Evolutionary conservation across 2,113 vertebrate species (phyloP).

Genomic region (Neolamprologus sp.): DNA sequence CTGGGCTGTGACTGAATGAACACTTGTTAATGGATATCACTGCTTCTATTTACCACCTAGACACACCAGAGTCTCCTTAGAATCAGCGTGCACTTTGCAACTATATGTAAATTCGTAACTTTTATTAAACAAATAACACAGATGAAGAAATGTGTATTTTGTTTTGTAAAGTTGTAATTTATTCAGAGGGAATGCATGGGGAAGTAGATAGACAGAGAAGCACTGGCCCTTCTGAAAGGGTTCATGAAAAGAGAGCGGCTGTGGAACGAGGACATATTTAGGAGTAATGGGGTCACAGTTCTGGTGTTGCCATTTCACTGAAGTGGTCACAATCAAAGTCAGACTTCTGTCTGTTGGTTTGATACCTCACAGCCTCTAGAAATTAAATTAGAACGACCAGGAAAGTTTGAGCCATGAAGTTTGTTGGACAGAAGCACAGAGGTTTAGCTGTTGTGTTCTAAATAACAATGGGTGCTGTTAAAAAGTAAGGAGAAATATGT

Average conservation of each 20-base stretch:
- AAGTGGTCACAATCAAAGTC: not conserved
- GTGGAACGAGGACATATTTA: not conserved
- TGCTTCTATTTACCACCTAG: slow-evolving; percentile 18
- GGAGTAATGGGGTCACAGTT: not conserved
- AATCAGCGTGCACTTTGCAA: slow-evolving; percentile 29
- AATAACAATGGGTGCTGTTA: not conserved
- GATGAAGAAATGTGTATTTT: slow-evolving; percentile 38
- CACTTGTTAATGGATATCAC: slow-evolving; percentile 26
- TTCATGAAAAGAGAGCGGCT: slow-evolving; percentile 28
- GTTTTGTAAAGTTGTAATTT: slow-evolving; percentile 31
- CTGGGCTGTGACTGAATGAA: slow-evolving; percentile 34
- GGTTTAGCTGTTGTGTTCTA: not conserved
- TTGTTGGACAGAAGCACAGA: not conserved
- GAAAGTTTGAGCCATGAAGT: slow-evolving; percentile 27
- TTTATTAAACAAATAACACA: slow-evolving; percentile 55
- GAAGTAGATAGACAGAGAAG: slow-evolving; percentile 4
- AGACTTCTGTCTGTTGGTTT: not conserved
- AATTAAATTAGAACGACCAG: not conserved
- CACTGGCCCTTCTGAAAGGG: slow-evolving; percentile 9
- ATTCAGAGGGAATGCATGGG: not conserved
- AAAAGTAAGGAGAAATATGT: not conserved
- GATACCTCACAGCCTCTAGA: slow-evolving; percentile 31
- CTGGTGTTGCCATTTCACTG: not conserved
- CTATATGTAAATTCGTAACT: slow-evolving; percentile 32
- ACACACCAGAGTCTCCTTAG: not conserved